A percentile compares a stretch with the other conserved stretches of the same genome.
Evolutionary conservation across 2,888 invertebrate genomes (phyloP).

Genomic region (Melanargia galathea): DNA sequence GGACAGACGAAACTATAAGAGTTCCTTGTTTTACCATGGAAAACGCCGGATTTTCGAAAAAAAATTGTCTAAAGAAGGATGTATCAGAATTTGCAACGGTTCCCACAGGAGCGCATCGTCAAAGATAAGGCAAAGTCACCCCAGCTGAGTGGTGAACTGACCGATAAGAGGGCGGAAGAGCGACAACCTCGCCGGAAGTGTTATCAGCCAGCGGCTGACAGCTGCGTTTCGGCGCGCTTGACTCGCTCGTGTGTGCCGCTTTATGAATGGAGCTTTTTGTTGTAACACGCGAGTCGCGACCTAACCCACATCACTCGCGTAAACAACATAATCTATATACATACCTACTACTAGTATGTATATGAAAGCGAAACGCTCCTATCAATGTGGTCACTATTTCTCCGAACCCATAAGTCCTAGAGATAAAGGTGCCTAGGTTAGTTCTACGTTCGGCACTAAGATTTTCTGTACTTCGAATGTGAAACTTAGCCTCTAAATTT

Average conservation of each 20-base stretch:
- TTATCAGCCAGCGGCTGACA: conserved; percentile 46
- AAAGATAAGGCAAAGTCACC: conserved; percentile 39
- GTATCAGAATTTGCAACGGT: conserved; percentile 1
- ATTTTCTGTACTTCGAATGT: no score
- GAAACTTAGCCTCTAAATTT: no score
- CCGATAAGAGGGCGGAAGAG: conserved; percentile 68
- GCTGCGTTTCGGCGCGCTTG: conserved; percentile 14
- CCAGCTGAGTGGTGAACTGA: conserved; percentile 53
- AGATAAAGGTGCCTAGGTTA: no score
- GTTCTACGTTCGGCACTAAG: no score
- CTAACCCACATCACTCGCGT: neutral
- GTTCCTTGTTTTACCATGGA: no score
- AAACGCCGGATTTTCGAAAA: no score
- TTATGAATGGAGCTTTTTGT: neutral
- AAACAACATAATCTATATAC: neutral
- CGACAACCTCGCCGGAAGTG: conserved; percentile 70
- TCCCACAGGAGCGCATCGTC: conserved; percentile 24
- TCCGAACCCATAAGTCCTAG: no score
- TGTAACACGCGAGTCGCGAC: neutral
- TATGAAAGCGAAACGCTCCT: no score
- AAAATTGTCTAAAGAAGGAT: no score
- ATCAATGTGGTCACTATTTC: no score
- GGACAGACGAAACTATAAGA: no score
- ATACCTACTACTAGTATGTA: no score
- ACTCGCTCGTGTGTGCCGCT: neutral